A percentile compares a stretch with the other conserved stretches of the same genome.
These are phyloP conservation scores for Orientallactaga sibirica DNA, from an alignment of 2,797 vertebrate species.

Conservation along the genomic window DNA sequence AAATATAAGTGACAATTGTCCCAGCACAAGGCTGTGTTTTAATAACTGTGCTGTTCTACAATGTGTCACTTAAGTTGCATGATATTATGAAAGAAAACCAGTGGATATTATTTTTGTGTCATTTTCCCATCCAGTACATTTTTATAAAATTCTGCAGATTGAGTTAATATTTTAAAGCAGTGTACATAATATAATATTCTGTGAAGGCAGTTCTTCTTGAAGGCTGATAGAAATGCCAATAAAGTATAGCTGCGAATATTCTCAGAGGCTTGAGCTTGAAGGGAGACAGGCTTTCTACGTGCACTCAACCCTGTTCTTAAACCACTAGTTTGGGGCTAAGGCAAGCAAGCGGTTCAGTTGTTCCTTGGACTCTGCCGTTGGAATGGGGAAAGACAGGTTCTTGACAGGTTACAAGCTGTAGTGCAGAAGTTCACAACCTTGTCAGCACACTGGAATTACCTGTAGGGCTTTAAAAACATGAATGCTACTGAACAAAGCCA, in stretches of 20 bases:
- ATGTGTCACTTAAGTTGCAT: slow-evolving; percentile 71
- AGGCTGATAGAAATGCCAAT: slow-evolving; percentile 63
- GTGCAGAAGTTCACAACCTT: background rate
- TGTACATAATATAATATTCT: slow-evolving; percentile 70
- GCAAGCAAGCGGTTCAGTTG: background rate
- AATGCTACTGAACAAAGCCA: background rate
- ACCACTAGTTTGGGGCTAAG: background rate
- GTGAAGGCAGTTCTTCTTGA: slow-evolving; percentile 50
- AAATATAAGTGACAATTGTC: slow-evolving; percentile 74
- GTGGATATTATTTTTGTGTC: slow-evolving; percentile 73
- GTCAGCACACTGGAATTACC: background rate
- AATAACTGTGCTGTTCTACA: slow-evolving; percentile 70
- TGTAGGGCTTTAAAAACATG: slow-evolving; percentile 13
- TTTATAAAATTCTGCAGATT: slow-evolving; percentile 75
- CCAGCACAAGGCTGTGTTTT: slow-evolving; percentile 72
- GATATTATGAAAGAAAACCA: slow-evolving; percentile 79
- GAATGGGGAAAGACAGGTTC: background rate
- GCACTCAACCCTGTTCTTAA: background rate
- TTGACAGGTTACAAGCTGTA: background rate
- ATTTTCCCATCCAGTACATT: slow-evolving; percentile 71
- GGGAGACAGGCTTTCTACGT: background rate
- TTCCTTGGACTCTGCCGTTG: background rate
- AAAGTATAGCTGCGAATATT: slow-evolving; percentile 26
- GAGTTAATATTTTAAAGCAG: slow-evolving; percentile 79
- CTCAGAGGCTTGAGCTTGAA: background rate